Evolutionary conservation across 2,113 vertebrate species (phyloP), one percentile per base, ranked within the genome.

Genomic region (Seriola aureovittata): DNA sequence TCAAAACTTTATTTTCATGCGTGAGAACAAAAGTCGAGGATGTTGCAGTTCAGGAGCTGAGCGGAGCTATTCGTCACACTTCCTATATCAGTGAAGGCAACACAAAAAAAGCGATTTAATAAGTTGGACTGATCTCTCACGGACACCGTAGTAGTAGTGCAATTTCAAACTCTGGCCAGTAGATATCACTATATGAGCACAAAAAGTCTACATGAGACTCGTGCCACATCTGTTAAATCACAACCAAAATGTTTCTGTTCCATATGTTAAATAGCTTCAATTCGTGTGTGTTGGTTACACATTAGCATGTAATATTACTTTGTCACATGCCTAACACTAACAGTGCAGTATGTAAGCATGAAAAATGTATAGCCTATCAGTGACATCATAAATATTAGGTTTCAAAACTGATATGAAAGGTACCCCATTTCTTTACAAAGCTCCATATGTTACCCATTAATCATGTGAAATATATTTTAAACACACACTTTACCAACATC

Each of bases 161-260:
- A 48, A 32, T 69, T 42, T 25, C 1, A 3, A 34, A 16, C 16
- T 54, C 0, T 29, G 4, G 4, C 71, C 92, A 88, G 1, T 7
- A 93, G 92, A 78, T 89, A 84, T 66, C 87, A 77, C 76, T 63
- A 81, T 21, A 62, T 0, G 12, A 50, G 0, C 36, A 50, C 8
- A 52, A 73, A 21, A 21, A 25, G 10, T 68, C 1, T 8, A 25
- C 13, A 25, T 57, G 10, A 13, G 3, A 11, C n/a, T 12, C 9
- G 4, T 3, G n/a, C 54, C n/a, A 12, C 54, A 23, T 25, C 5
- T 25, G 21, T 54, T n/a, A 10, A 54, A 54, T 54, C 4, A 25
- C 10, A 19, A n/a, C 17, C 19, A 5, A 25, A 57, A n/a, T 12
- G 21, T 11, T 11, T 3, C 2, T 12, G 4, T 23, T 23, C 16